Evolutionary conservation across 2,888 invertebrate genomes (phyloP), one percentile per base, ranked within the genome.

Genomic region (Chironomus riparius): DNA sequence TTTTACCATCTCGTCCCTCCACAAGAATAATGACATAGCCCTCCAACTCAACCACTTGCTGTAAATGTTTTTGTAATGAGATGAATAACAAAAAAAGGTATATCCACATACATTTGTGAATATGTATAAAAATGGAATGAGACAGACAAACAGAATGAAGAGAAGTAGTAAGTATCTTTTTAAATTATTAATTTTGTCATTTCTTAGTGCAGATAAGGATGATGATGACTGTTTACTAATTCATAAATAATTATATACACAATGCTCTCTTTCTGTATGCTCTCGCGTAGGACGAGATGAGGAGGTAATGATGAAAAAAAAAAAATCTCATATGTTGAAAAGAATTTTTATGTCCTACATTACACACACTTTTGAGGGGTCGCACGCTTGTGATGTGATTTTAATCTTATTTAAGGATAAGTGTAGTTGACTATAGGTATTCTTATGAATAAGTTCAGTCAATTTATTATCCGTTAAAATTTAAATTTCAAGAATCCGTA

Each of bases 11-110:
- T 85, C 93, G 92, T 82, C 94, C 94, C 86, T 95, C 95, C 80
- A 95, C 94, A 83, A 96, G 88, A 83, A 96, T 95, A 83, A 96
- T 95, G 83, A 96, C 95, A 86, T 96, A 96, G 82, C 96, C 96
- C 82, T 95, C 94, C 83, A 96, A 88, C 87, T 96, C 95, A 83
- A 96, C 94, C 86, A 92, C 85, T 81, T 84, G 85, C 83, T 84
- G 82, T 24, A 74, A 77, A 70, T 72, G 18, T 38, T 38, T 38
- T 38, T 38, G 38, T 38, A 38, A 38, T 38, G 38, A 38, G 38
- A 38, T 38, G 38, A 38, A 38, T 10, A 38, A 5, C 70, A 72
- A 71, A 68, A 47, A 18, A 70, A 21, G 24, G 18, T 22, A 65
- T 21, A 62, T 21, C 15, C 12, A 22, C 18, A 65, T 18, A 13